Evolutionary conservation across 1,140 invertebrate species (phyloP).

Genomic region (Brachionus rotundiformis): DNA sequence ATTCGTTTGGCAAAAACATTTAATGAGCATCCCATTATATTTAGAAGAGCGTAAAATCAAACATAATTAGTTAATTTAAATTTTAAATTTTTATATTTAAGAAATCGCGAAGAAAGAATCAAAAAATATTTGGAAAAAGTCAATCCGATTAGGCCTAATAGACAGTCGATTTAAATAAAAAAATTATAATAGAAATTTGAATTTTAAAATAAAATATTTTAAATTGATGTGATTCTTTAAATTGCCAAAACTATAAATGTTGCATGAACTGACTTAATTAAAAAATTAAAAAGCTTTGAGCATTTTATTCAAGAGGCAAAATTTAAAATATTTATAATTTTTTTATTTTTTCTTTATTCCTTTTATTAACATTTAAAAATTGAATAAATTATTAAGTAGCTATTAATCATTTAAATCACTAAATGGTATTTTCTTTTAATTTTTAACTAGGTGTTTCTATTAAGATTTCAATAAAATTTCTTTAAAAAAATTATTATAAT

Average conservation of each 20-base stretch:
- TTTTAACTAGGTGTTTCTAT: too few relatives aligned
- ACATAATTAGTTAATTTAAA: too few relatives aligned
- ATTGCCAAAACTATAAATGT: background rate
- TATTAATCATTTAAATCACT: too few relatives aligned
- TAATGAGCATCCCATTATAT: slow-evolving; percentile 45
- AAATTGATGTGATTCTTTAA: background rate
- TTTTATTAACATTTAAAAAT: too few relatives aligned
- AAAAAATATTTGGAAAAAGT: slow-evolving; percentile 42
- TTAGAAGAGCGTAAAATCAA: slow-evolving; percentile 51
- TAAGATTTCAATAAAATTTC: too few relatives aligned
- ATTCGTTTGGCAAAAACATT: slow-evolving; percentile 22
- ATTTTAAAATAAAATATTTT: background rate
- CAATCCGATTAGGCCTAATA: slow-evolving; percentile 3
- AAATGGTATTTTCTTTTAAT: too few relatives aligned
- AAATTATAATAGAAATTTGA: background rate
- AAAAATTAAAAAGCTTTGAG: too few relatives aligned
- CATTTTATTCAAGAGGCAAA: too few relatives aligned
- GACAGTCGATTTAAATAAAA: slow-evolving; percentile 39
- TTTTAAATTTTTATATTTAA: background rate
- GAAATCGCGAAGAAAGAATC: slow-evolving; percentile 42
- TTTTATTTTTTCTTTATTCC: too few relatives aligned
- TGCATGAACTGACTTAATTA: background rate
- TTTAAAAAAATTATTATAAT: too few relatives aligned
- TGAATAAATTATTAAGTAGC: too few relatives aligned
- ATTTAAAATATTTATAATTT: too few relatives aligned